Evolutionary conservation across 2,113 vertebrate species (phyloP).

Genomic region (Gnathonemus longibarbis): DNA sequence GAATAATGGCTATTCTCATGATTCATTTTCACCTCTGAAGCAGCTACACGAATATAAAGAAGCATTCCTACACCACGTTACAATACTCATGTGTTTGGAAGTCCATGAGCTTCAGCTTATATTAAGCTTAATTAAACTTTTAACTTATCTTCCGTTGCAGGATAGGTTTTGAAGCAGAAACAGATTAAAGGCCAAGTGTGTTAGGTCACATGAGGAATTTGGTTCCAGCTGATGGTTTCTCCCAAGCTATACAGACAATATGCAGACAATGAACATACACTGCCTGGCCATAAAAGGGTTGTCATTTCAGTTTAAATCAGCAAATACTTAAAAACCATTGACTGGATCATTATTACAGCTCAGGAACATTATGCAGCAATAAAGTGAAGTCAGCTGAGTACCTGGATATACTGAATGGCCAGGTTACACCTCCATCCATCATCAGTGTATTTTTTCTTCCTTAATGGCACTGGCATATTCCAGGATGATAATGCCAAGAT

Average conservation of each 20-base stretch:
- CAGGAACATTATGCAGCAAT: neutral
- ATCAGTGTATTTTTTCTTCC: neutral
- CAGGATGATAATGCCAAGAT: neutral
- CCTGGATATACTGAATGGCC: neutral
- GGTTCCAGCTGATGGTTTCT: neutral
- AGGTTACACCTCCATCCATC: neutral
- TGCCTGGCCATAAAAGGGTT: neutral
- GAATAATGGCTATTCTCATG: neutral
- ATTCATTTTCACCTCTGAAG: neutral
- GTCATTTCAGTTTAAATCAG: neutral
- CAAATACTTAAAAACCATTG: neutral
- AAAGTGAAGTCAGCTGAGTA: neutral
- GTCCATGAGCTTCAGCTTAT: neutral
- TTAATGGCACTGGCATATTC: neutral
- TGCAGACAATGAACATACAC: neutral
- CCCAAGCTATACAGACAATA: neutral
- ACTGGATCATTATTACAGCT: neutral
- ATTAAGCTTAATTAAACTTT: neutral
- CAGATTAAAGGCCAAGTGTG: neutral
- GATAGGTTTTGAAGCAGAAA: neutral
- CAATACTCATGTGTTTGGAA: neutral
- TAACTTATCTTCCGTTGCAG: neutral
- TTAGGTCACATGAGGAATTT: neutral
- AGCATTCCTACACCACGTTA: neutral
- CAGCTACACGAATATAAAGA: neutral